Conservation (phyloP, 2,113 vertebrate species). For the Takifugu flavidus region DNA sequence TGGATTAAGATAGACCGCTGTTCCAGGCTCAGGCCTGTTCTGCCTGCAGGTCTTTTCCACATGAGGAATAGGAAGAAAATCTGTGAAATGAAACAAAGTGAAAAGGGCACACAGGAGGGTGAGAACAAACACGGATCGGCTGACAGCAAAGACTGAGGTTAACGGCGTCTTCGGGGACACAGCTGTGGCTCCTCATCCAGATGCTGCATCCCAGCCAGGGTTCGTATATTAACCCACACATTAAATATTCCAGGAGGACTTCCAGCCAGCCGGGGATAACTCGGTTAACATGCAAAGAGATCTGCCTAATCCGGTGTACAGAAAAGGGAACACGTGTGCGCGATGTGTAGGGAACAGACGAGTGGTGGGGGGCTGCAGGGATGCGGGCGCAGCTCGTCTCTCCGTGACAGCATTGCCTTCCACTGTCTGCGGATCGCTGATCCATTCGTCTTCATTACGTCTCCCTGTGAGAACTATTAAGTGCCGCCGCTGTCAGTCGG, state of each 20-base stretch:
- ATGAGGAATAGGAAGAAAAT: constrained; percentile 40
- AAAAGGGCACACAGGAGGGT: constrained; percentile 42
- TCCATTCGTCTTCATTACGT: constrained; percentile 66
- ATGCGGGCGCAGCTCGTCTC: constrained; percentile 25
- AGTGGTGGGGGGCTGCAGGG: constrained; percentile 7
- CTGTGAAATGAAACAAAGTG: constrained; percentile 49
- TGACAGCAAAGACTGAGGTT: constrained; percentile 31
- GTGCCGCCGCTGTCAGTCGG: constrained; percentile 55
- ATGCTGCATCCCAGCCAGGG: background rate
- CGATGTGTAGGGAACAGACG: constrained; percentile 16
- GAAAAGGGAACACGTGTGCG: constrained; percentile 20
- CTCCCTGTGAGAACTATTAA: constrained; percentile 59
- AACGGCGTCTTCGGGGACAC: background rate
- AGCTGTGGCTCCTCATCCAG: constrained; percentile 14
- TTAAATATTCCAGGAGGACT: constrained; percentile 16
- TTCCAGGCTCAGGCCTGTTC: constrained; percentile 44
- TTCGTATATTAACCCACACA: constrained; percentile 1
- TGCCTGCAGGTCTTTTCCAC: constrained; percentile 49
- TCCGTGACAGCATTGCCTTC: constrained; percentile 56
- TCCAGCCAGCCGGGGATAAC: constrained; percentile 18
- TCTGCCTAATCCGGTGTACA: constrained; percentile 21
- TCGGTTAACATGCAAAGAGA: constrained; percentile 34
- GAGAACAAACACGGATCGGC: constrained; percentile 29
- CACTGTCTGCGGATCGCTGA: constrained; percentile 57
- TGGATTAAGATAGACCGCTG: constrained; percentile 62